phyloP scores from a whole-genome alignment of 2,797 vertebrate genomes.

The Intellagama lesueurii region DNA sequence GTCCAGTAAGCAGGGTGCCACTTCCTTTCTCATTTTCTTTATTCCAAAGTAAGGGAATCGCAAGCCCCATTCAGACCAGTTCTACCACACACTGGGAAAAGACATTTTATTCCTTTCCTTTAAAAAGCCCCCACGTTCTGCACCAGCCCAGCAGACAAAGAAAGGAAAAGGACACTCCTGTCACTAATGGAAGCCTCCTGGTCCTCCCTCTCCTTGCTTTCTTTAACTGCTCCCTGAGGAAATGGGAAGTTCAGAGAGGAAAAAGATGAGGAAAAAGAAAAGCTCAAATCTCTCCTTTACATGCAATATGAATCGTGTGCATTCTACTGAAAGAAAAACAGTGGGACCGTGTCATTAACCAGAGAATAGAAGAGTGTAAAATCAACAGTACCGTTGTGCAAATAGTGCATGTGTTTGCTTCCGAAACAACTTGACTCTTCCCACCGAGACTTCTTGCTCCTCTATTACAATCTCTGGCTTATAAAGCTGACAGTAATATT shows the following conservation, averaged over 20 bases:
- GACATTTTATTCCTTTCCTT: neutral
- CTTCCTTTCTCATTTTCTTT: neutral
- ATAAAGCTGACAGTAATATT: slow-evolving; percentile 92
- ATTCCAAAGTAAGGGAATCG: neutral
- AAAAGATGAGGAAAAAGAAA: neutral
- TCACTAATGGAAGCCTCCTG: neutral
- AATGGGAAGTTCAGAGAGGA: neutral
- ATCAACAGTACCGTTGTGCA: slow-evolving; percentile 79
- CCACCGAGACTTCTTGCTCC: slow-evolving; percentile 88
- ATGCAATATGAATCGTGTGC: neutral
- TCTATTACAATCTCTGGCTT: slow-evolving; percentile 87
- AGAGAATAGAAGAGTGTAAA: neutral
- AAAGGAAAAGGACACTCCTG: neutral
- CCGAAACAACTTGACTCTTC: slow-evolving; percentile 83
- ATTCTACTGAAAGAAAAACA: neutral
- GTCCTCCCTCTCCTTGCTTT: neutral
- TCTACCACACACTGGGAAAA: neutral
- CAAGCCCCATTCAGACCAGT: neutral
- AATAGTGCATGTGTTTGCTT: slow-evolving; percentile 84
- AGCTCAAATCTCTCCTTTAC: neutral
- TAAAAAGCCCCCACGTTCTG: neutral
- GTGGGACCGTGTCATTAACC: too few relatives aligned
- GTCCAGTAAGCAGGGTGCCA: neutral
- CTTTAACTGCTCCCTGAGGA: neutral
- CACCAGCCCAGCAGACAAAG: neutral